Evolutionary conservation across 2,888 invertebrate genomes (phyloP).

Genomic region (Antheraea yamamai): DNA sequence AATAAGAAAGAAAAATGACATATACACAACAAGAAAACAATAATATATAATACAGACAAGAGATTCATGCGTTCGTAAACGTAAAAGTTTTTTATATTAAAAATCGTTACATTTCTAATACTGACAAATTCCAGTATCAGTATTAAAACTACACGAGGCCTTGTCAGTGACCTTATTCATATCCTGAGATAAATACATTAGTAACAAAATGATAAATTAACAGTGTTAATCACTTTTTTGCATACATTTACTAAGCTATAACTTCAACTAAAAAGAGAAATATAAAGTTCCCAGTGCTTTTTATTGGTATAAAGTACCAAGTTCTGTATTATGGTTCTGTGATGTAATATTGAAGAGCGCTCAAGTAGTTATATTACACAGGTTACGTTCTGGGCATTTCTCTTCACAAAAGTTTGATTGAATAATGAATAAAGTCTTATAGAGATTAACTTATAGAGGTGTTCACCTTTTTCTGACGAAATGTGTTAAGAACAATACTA

Average conservation of each 20-base stretch:
- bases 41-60: background rate
- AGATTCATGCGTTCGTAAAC: background rate
- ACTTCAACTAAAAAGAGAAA: background rate
- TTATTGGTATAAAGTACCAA: no score
- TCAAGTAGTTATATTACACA: no score
- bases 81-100: background rate
- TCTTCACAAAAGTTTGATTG: no score
- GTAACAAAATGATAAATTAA: background rate
- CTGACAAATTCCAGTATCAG: background rate
- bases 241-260: background rate
- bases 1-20: background rate
- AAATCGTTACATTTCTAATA: background rate
- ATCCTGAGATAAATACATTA: slow-evolving; percentile 2
- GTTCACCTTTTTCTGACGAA: no score
- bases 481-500: no score
- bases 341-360: no score
- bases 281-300: no score
- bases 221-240: background rate
- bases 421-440: no score
- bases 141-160: background rate
- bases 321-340: no score
- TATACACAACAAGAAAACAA: background rate
- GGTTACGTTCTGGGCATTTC: no score
- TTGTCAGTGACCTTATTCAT: slow-evolving; percentile 9
- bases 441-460: no score